Percentiles rank a stretch among this genome's conserved stretches.
These are phyloP conservation scores for Anoplolepis gracilipes DNA, from an alignment of 1,140 invertebrate species.

Conservation along the genomic window DNA sequence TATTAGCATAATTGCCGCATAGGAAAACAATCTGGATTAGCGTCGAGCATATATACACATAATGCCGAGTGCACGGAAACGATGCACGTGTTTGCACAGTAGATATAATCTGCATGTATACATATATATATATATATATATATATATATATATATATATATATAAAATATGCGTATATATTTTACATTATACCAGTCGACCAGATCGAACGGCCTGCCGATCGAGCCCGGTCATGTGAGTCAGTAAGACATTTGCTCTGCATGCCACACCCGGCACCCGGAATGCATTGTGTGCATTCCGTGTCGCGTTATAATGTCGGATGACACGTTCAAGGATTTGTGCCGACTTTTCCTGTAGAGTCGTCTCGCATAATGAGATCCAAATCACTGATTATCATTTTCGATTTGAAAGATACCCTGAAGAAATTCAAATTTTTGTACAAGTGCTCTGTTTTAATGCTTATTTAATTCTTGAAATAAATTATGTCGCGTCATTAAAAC, in stretches of 20 bases:
- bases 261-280: slow-evolving; percentile 71
- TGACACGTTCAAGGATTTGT: slow-evolving; percentile 37
- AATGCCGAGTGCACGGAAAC: background rate
- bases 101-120: no score
- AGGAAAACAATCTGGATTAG: slow-evolving; percentile 77
- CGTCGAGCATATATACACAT: background rate
- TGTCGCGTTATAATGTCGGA: slow-evolving; percentile 43
- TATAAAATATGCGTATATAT: no score
- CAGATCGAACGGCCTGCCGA: slow-evolving; percentile 40
- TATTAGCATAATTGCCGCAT: slow-evolving; percentile 72
- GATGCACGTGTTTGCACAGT: background rate
- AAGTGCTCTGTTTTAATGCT: no score
- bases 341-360: slow-evolving; percentile 51
- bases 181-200: slow-evolving; percentile 43
- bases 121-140: no score
- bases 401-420: background rate
- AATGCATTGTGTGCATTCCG: slow-evolving; percentile 76
- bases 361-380: background rate
- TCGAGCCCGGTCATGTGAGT: slow-evolving; percentile 72
- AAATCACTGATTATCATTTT: background rate
- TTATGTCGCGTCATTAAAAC: background rate
- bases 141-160: no score
- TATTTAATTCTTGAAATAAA: background rate
- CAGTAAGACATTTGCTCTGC: slow-evolving; percentile 76
- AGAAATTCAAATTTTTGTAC: background rate